These are phyloP conservation scores for Lasioglossum baleicum DNA, from an alignment of 1,140 invertebrate genomes.

Conservation along the genomic window DNA sequence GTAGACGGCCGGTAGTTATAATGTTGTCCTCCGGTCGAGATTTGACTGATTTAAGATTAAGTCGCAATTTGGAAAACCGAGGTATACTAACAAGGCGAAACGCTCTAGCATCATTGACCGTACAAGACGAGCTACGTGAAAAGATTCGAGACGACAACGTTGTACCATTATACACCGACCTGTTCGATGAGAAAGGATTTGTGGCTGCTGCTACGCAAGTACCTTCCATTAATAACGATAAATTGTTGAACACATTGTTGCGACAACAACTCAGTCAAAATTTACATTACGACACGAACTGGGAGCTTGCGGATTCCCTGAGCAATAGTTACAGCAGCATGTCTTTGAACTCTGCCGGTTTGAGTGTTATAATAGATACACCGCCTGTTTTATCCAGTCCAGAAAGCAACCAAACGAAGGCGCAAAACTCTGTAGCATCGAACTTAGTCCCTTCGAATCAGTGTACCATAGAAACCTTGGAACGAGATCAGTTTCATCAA, in stretches of 20 bases:
- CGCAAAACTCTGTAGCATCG: conserved; percentile 66
- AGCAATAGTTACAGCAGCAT: conserved; percentile 81
- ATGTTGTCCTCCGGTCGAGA: conserved; percentile 83
- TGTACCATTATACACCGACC: conserved; percentile 62
- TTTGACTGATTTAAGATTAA: conserved; percentile 64
- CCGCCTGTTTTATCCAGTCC: conserved; percentile 77
- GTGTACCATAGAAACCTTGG: conserved; percentile 51
- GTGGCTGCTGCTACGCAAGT: conserved; percentile 79
- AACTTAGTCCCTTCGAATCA: conserved; percentile 67
- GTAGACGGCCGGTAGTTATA: conserved; percentile 81
- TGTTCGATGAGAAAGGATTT: conserved; percentile 85
- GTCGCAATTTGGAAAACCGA: conserved; percentile 42
- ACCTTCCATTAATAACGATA: conserved; percentile 72
- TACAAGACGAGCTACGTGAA: conserved; percentile 55
- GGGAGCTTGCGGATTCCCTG: conserved; percentile 76
- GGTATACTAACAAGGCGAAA: conserved; percentile 44
- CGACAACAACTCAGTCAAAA: conserved; percentile 74
- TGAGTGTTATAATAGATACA: conserved; percentile 83
- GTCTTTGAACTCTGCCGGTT: conserved; percentile 81
- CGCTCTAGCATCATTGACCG: conserved; percentile 52
- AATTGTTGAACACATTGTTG: conserved; percentile 73
- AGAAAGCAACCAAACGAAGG: conserved; percentile 68
- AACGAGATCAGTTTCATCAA: conserved; percentile 59
- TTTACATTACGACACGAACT: conserved; percentile 68
- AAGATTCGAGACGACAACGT: conserved; percentile 66